Percentiles rank a stretch among this genome's conserved stretches.
Evolutionary conservation across 2,888 invertebrate species (phyloP).

Genomic region (Cosmopolites sordidus): DNA sequence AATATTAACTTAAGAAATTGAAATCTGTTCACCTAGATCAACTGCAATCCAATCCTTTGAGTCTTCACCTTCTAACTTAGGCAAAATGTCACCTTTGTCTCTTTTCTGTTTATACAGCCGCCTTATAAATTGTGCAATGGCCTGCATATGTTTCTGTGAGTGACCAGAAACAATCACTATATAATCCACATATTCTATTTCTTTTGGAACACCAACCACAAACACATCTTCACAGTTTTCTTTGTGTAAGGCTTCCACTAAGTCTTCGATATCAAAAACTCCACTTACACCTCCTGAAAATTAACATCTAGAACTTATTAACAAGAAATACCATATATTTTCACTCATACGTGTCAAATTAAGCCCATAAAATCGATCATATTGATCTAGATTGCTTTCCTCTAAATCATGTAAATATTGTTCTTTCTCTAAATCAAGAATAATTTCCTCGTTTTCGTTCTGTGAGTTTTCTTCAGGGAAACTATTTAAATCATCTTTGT

Average conservation of each 20-base stretch:
- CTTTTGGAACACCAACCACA: constrained; percentile 70
- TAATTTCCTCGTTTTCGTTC: not conserved
- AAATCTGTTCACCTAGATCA: constrained; percentile 67
- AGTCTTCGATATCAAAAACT: constrained; percentile 84
- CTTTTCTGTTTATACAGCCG: constrained; percentile 73
- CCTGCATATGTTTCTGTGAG: constrained; percentile 69
- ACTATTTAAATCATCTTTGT: too few relatives aligned
- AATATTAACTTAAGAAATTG: not conserved
- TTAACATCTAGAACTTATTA: not conserved
- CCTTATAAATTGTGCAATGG: constrained; percentile 69
- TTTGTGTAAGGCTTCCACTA: constrained; percentile 68
- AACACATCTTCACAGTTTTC: constrained; percentile 80
- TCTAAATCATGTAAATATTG: constrained; percentile 32
- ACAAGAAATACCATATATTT: constrained; percentile 1
- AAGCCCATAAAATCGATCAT: constrained; percentile 61
- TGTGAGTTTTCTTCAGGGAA: too few relatives aligned
- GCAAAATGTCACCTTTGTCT: constrained; percentile 57
- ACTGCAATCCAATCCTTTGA: constrained; percentile 83
- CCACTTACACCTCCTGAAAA: constrained; percentile 72
- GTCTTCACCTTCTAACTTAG: constrained; percentile 72
- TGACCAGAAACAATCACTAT: constrained; percentile 75
- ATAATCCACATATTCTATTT: constrained; percentile 77
- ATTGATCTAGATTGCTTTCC: constrained; percentile 50
- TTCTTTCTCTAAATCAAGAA: not conserved
- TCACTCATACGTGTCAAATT: constrained; percentile 56